Conservation (phyloP, 1,140 invertebrate genomes). For the Hesperophylax magnus region DNA sequence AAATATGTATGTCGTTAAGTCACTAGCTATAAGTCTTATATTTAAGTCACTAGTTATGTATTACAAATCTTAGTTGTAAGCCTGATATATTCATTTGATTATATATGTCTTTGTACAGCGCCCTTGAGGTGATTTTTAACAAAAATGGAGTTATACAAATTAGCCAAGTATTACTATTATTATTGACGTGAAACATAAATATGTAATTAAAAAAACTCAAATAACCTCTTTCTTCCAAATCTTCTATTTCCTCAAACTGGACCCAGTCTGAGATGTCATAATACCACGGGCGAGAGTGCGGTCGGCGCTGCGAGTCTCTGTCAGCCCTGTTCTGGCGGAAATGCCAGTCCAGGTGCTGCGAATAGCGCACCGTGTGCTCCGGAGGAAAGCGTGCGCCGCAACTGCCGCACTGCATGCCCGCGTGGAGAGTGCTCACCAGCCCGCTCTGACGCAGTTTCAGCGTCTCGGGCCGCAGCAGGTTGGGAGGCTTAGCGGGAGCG, state of each 20-base stretch:
- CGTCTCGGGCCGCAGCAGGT: slow-evolving; percentile 78
- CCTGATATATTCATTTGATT: too few species aligned
- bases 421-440: slow-evolving; percentile 80
- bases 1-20: too few species aligned
- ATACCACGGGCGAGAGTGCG: slow-evolving; percentile 89
- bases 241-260: slow-evolving; percentile 94
- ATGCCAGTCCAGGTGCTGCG: slow-evolving; percentile 97
- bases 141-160: too few species aligned
- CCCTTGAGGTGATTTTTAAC: too few species aligned
- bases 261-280: slow-evolving; percentile 94
- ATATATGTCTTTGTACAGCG: too few species aligned
- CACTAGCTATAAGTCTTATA: too few species aligned
- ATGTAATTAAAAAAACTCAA: not conserved
- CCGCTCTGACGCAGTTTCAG: slow-evolving; percentile 83
- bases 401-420: slow-evolving; percentile 94
- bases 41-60: too few species aligned
- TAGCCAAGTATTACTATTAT: too few species aligned
- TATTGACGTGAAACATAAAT: not conserved
- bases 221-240: slow-evolving; percentile 89
- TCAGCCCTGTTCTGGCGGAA: slow-evolving; percentile 93
- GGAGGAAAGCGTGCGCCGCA: slow-evolving; percentile 93
- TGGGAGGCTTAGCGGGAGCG: slow-evolving; percentile 62
- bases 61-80: too few species aligned
- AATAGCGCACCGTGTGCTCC: slow-evolving; percentile 89
- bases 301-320: slow-evolving; percentile 86